Percentiles rank a stretch among this genome's conserved stretches.
phyloP scores from a whole-genome alignment of 2,797 vertebrate species.

The Furcifer pardalis region DNA sequence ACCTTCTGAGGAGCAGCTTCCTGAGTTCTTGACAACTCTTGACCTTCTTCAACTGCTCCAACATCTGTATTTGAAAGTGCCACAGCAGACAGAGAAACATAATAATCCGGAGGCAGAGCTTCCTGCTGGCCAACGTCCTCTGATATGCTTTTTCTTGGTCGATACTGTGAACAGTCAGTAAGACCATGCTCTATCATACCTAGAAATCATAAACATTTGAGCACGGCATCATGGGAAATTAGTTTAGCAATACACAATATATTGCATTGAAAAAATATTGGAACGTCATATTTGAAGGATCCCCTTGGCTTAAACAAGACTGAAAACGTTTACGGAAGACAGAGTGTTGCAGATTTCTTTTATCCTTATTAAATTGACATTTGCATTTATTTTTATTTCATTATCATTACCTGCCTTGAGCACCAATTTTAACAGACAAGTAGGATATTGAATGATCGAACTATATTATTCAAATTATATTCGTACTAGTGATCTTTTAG shows the following conservation, averaged over 20 bases:
- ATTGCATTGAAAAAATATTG: rapidly evolving
- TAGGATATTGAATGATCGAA: too few species aligned
- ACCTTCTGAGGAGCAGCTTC: slow-evolving; percentile 46
- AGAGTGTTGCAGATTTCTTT: too few species aligned
- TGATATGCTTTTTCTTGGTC: slow-evolving; percentile 85
- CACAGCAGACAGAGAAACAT: slow-evolving; percentile 76
- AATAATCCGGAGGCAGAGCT: slow-evolving; percentile 72
- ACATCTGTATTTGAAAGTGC: slow-evolving; percentile 61
- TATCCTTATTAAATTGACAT: too few species aligned
- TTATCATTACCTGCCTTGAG: too few species aligned
- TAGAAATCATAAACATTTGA: slow-evolving; percentile 50
- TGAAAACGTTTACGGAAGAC: too few species aligned
- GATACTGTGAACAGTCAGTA: slow-evolving; percentile 91
- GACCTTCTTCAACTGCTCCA: slow-evolving; percentile 54
- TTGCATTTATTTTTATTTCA: too few species aligned
- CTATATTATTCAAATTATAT: not conserved
- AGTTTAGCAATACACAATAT: not conserved
- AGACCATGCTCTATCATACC: slow-evolving; percentile 96
- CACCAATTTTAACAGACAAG: too few species aligned
- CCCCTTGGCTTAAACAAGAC: not conserved
- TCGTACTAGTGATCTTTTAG: not conserved
- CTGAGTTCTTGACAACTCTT: slow-evolving; percentile 39
- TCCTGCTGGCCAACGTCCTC: slow-evolving; percentile 80
- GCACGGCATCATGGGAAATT: not conserved
- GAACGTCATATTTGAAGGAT: not conserved